phyloP scores from a whole-genome alignment of 2,888 invertebrate genomes.

The Archips crataeganus region DNA sequence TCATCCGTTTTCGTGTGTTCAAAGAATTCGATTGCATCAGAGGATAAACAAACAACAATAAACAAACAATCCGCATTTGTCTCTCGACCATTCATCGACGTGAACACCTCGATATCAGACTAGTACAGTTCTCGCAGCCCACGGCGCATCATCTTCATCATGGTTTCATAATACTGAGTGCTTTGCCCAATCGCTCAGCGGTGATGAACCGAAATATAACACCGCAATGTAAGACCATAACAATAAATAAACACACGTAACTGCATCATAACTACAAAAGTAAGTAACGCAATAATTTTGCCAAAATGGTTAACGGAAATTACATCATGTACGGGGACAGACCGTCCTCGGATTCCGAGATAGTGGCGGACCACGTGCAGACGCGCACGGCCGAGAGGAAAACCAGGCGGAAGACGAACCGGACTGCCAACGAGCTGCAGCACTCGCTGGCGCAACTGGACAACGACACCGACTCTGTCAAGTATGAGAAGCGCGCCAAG shows the following conservation, averaged over 20 bases:
- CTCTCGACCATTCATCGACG: constrained; percentile 60
- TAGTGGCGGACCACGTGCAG: constrained; percentile 77
- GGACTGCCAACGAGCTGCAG: constrained; percentile 73
- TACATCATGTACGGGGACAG: constrained; percentile 78
- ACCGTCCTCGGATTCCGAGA: constrained; percentile 77
- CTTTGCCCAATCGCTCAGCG: constrained; percentile 25
- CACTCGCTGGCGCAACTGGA: constrained; percentile 70
- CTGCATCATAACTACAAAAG: constrained; percentile 40
- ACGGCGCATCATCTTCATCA: constrained; percentile 47
- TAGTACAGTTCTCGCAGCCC: constrained; percentile 47
- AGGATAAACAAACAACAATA: constrained; percentile 60
- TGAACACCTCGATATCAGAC: constrained; percentile 51
- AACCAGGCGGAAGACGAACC: constrained; percentile 65
- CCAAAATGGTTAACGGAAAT: constrained; percentile 82
- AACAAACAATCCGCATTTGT: constrained; percentile 75
- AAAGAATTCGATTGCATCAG: constrained; percentile 68
- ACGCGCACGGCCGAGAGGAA: constrained; percentile 71
- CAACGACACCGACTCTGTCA: constrained; percentile 79
- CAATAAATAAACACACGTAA: constrained; percentile 48
- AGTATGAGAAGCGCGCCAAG: constrained; percentile 77
- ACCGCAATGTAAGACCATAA: constrained; percentile 57
- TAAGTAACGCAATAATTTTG: constrained; percentile 45
- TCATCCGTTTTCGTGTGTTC: constrained; percentile 53
- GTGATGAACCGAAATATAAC: constrained; percentile 36
- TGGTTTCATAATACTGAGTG: constrained; percentile 40